These are phyloP conservation scores for Odontothrips loti DNA, from an alignment of 2,888 invertebrate species.

Conservation along the genomic window DNA sequence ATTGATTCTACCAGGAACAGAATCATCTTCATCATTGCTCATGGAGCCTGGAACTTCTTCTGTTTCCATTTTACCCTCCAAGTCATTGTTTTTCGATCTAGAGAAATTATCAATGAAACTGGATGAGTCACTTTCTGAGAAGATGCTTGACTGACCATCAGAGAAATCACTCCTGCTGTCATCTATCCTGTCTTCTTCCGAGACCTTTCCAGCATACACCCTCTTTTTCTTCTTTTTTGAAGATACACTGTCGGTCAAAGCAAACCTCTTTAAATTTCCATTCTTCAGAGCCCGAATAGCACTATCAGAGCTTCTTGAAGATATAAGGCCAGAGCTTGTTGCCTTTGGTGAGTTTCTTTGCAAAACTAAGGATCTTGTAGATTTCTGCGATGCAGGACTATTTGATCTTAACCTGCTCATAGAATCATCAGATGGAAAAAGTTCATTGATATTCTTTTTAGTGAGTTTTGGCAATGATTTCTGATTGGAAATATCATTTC, in stretches of 20 bases:
- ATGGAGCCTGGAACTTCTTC: background rate
- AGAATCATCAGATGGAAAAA: background rate
- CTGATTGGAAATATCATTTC: background rate
- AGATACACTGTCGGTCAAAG: background rate
- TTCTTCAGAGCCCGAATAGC: background rate
- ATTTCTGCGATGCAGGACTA: background rate
- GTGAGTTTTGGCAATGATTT: background rate
- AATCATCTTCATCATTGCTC: slow-evolving; percentile 8
- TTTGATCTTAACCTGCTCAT: background rate
- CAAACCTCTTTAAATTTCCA: background rate
- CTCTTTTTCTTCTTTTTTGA: background rate
- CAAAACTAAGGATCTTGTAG: background rate
- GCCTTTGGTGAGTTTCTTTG: background rate
- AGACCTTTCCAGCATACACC: background rate
- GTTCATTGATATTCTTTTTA: background rate
- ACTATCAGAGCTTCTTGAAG: background rate
- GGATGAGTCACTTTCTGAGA: background rate
- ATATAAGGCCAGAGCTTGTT: background rate
- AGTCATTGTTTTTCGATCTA: background rate
- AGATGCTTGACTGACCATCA: background rate
- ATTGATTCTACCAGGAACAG: background rate
- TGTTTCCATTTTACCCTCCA: background rate
- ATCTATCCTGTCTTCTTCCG: background rate
- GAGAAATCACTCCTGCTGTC: slow-evolving; percentile 4
- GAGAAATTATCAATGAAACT: background rate